Conservation (phyloP, 2,113 vertebrate species). For the Promerops cafer region DNA sequence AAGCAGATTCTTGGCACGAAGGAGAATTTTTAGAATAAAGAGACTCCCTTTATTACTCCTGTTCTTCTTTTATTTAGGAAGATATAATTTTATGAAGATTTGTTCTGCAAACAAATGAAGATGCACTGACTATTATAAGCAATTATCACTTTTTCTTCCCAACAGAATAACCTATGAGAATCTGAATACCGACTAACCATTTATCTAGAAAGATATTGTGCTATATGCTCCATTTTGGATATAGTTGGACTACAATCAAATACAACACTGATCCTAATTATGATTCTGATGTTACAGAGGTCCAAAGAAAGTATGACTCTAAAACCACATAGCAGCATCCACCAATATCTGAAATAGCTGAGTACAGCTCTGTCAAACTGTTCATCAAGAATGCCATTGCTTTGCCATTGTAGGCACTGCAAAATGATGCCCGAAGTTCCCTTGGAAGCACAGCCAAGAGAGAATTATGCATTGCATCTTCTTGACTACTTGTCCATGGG, state of each 20-base stretch:
- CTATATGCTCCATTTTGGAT: neutral
- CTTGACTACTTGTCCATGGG: conserved; percentile 30
- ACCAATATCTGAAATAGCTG: neutral
- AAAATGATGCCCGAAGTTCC: neutral
- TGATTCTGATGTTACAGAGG: neutral
- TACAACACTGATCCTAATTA: neutral
- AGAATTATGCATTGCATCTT: conserved; percentile 37
- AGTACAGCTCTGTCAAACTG: neutral
- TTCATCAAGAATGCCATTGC: neutral
- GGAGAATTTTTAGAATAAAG: neutral
- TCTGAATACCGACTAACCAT: neutral
- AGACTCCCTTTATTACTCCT: neutral
- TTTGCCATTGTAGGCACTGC: neutral
- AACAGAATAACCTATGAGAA: neutral
- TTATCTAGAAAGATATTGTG: neutral
- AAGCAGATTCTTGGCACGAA: neutral
- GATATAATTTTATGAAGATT: neutral
- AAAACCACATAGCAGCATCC: neutral
- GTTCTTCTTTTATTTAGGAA: neutral
- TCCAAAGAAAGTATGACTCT: neutral
- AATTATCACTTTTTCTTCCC: neutral
- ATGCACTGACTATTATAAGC: neutral
- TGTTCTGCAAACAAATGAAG: neutral
- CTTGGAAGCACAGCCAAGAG: neutral
- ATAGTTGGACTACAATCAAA: neutral